Conservation (phyloP, 2,888 invertebrate genomes). For the Mylabris sibirica region DNA sequence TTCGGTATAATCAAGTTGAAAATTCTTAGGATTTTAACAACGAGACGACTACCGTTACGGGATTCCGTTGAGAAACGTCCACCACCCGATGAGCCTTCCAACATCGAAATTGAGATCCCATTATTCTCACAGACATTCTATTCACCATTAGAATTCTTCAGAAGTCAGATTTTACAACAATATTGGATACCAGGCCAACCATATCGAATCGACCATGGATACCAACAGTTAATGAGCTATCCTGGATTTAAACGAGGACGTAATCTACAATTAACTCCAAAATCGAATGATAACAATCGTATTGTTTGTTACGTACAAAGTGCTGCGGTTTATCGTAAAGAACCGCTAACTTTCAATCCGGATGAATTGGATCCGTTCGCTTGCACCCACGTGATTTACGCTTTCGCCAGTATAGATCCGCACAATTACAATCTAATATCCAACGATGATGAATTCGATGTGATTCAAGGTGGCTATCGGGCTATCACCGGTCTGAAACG, state of each 20-base stretch:
- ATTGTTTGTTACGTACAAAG: slow-evolving; percentile 77
- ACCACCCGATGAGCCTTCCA: slow-evolving; percentile 56
- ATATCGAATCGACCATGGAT: slow-evolving; percentile 50
- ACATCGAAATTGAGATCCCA: slow-evolving; percentile 36
- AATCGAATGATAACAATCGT: slow-evolving; percentile 49
- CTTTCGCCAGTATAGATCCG: slow-evolving; percentile 74
- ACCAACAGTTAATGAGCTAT: slow-evolving; percentile 49
- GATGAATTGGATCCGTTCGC: slow-evolving; percentile 70
- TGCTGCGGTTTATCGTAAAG: slow-evolving; percentile 71
- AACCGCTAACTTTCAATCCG: slow-evolving; percentile 72
- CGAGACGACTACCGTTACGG: slow-evolving; percentile 69
- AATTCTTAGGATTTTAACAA: slow-evolving; percentile 43
- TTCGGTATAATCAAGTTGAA: neutral
- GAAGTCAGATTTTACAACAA: slow-evolving; percentile 23
- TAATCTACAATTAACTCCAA: slow-evolving; percentile 22
- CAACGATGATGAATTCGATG: slow-evolving; percentile 74
- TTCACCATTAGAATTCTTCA: slow-evolving; percentile 32
- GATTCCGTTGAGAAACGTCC: slow-evolving; percentile 75
- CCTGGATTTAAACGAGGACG: slow-evolving; percentile 39
- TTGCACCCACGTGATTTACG: slow-evolving; percentile 80
- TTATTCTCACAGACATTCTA: neutral
- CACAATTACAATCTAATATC: slow-evolving; percentile 70
- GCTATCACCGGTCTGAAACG: slow-evolving; percentile 74
- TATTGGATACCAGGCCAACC: slow-evolving; percentile 27
- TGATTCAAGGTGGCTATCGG: slow-evolving; percentile 79